A percentile compares a stretch with the other conserved stretches of the same genome.
These are phyloP conservation scores for Netelia virgata DNA, from an alignment of 2,888 invertebrate species.

Conservation along the genomic window DNA sequence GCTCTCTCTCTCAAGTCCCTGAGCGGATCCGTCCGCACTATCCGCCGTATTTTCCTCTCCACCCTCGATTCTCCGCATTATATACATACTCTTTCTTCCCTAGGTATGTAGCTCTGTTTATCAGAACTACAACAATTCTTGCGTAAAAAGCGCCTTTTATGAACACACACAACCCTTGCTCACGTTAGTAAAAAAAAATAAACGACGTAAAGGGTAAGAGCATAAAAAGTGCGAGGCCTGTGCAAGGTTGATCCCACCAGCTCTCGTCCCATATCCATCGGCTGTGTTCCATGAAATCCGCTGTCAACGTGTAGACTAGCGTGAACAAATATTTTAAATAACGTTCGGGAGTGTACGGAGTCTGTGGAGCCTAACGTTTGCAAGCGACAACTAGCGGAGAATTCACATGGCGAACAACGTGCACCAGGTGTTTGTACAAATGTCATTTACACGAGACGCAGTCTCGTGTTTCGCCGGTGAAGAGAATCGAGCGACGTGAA, in stretches of 20 bases:
- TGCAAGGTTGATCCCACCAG: slow-evolving; percentile 35
- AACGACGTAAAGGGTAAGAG: background rate
- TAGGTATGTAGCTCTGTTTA: slow-evolving; percentile 21
- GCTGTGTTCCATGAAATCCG: slow-evolving; percentile 70
- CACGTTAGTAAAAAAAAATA: background rate
- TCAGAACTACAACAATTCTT: background rate
- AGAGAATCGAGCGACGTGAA: background rate
- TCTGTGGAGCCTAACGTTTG: slow-evolving; percentile 1
- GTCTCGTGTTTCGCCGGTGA: background rate
- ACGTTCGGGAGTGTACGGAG: background rate
- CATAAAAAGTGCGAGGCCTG: background rate
- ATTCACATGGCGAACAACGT: background rate
- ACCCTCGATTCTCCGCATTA: background rate
- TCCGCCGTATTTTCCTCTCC: slow-evolving; percentile 2
- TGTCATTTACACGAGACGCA: slow-evolving; percentile 1
- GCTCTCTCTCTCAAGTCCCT: slow-evolving; percentile 5
- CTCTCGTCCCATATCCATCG: slow-evolving; percentile 62
- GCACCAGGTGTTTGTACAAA: slow-evolving; percentile 40
- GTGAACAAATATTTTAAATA: slow-evolving; percentile 15
- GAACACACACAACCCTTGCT: background rate
- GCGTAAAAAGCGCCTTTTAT: slow-evolving; percentile 14
- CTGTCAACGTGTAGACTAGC: slow-evolving; percentile 63
- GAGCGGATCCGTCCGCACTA: background rate
- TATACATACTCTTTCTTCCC: background rate
- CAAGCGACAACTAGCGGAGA: background rate